Evolutionary conservation across 2,888 invertebrate genomes (phyloP), one percentile per base, ranked within the genome.

Genomic region (Andrena trimmerana): DNA sequence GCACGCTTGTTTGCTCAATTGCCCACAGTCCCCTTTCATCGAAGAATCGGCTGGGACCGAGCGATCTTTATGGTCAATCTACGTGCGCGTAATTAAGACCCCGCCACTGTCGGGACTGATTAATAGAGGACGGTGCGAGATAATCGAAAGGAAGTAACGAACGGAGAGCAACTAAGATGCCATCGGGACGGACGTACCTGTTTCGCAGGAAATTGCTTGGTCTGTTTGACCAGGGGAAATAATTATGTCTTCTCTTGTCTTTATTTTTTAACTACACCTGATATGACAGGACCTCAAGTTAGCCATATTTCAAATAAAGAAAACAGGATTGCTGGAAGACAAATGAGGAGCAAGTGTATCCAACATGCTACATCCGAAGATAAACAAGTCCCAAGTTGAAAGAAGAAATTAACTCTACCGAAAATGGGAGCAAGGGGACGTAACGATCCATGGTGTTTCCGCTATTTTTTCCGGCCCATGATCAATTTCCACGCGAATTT

Each of bases 91-190:
- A 93, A 93, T 93, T 93, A 93, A 93, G 93, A 91, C 10, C 89
- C 90, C 91, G 84, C 86, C 88, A 93, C 91, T 91, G 93, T 92
- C 92, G 91, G 93, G 87, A 75, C 93, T 93, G 93, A 93, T 93
- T 93, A 93, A 93, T 93, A 93, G 92, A 92, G 92, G 92, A 92
- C 91, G 92, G 91, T 88, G 90, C 91, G 91, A 93, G 93, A 93
- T 93, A 93, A 93, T 93, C 93, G 93, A 93, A 92, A 93, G 93
- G 93, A 93, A 93, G 93, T 91, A 92, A 90, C 92, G 90, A 93
- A 92, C 92, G 91, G 90, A 92, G 92, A 92, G 92, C 90, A 92
- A 86, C 88, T 86, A 84, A 85, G 86, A 88, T 88, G 87, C 86
- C 87, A 87, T 88, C 87, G 81, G 79, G 70, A 86, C 74, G 70